These are phyloP conservation scores for Telenomus remus DNA, from an alignment of 1,140 invertebrate genomes.

Conservation along the genomic window DNA sequence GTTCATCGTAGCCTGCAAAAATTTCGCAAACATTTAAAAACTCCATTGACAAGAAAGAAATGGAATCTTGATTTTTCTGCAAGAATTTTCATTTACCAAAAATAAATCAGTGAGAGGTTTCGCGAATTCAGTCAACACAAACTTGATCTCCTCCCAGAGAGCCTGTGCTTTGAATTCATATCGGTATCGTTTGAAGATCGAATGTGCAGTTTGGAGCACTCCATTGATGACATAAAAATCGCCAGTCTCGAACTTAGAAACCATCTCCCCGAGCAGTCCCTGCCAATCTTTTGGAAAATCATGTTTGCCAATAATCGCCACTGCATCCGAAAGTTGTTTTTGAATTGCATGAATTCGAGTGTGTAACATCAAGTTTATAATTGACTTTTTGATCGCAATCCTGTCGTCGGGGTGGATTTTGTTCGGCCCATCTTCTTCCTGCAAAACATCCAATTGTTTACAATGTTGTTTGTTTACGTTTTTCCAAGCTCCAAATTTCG, in stretches of 20 bases:
- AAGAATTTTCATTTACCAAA: slow-evolving; percentile 79
- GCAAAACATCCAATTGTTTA: slow-evolving; percentile 30
- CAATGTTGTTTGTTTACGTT: too few relatives aligned
- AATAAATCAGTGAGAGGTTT: slow-evolving; percentile 94
- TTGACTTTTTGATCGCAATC: slow-evolving; percentile 86
- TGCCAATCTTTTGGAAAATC: slow-evolving; percentile 98
- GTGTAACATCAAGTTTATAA: slow-evolving; percentile 94
- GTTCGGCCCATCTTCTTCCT: slow-evolving; percentile 88
- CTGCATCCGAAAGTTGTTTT: slow-evolving; percentile 95
- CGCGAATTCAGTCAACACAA: slow-evolving; percentile 95
- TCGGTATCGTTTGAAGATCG: slow-evolving; percentile 95
- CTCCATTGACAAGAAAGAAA: too few relatives aligned
- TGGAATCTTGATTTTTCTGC: slow-evolving; percentile 19
- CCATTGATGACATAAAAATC: slow-evolving; percentile 98
- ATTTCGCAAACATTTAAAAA: slow-evolving; percentile 40
- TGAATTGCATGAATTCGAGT: slow-evolving; percentile 90
- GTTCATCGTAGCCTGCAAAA: slow-evolving; percentile 87
- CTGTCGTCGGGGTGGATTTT: slow-evolving; percentile 89
- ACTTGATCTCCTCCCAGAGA: slow-evolving; percentile 97
- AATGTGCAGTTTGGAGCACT: slow-evolving; percentile 94
- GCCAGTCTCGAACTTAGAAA: slow-evolving; percentile 91
- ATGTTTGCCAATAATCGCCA: slow-evolving; percentile 94
- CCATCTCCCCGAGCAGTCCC: slow-evolving; percentile 90
- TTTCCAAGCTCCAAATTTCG: too few relatives aligned
- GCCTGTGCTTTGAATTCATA: slow-evolving; percentile 96